A percentile compares a stretch with the other conserved stretches of the same genome.
These are phyloP conservation scores for Buceros bicornis DNA, from an alignment of 2,797 vertebrate genomes.

Conservation along the genomic window DNA sequence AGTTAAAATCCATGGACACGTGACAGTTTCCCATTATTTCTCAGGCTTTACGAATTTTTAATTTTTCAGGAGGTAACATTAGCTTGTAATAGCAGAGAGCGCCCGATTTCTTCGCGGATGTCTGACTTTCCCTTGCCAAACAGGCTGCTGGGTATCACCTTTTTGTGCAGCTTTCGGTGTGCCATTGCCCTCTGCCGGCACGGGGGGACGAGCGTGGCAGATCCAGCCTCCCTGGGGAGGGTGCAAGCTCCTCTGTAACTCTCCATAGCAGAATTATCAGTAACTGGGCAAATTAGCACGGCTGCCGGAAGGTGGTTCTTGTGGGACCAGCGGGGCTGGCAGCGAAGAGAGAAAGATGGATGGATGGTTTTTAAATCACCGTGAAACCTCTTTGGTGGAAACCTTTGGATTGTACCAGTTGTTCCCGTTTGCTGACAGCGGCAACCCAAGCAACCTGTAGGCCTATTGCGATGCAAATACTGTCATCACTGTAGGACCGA, in stretches of 20 bases:
- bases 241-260: background rate
- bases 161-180: background rate
- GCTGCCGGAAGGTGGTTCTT: rapidly evolving
- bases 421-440: background rate
- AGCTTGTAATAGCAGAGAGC: background rate
- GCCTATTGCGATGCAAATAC: background rate
- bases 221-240: background rate
- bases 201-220: background rate
- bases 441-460: background rate
- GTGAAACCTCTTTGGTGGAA: background rate
- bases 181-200: background rate
- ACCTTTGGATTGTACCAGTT: background rate
- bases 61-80: background rate
- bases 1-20: background rate
- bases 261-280: rapidly evolving
- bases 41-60: background rate
- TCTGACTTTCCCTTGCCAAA: background rate
- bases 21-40: background rate
- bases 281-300: background rate
- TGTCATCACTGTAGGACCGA: background rate
- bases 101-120: background rate
- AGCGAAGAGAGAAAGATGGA: background rate
- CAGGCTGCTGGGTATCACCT: rapidly evolving
- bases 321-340: background rate
- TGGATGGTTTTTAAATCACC: background rate